Evolutionary conservation across 1,140 invertebrate genomes (phyloP).

Genomic region (Lepidurus couesii): DNA sequence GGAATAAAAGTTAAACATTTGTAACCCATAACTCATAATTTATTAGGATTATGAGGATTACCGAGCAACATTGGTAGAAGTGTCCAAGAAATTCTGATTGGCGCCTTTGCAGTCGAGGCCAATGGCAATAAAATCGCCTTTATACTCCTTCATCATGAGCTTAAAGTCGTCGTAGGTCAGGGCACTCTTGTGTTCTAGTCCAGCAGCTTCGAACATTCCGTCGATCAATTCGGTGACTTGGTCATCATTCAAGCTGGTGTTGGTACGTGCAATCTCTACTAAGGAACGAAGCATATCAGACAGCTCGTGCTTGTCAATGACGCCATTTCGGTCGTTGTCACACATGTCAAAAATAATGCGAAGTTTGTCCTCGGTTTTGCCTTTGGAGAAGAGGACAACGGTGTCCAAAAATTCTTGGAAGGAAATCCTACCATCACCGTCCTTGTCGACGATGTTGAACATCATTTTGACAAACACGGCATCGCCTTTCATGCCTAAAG

Average conservation of each 20-base stretch:
- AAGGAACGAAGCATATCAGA: conserved; percentile 89
- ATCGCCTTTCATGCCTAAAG: conserved; percentile 91
- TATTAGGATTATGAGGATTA: conserved; percentile 38
- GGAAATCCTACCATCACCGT: conserved; percentile 89
- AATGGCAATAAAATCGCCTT: conserved; percentile 92
- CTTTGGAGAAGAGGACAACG: conserved; percentile 70
- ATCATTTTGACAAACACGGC: conserved; percentile 98
- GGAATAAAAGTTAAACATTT: conserved; percentile 5
- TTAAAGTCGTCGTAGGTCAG: conserved; percentile 94
- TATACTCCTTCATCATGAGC: conserved; percentile 93
- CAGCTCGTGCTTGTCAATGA: conserved; percentile 86
- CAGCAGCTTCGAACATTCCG: conserved; percentile 89
- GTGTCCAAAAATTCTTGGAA: conserved; percentile 98
- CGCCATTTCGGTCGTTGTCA: conserved; percentile 90
- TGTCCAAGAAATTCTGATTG: conserved; percentile 91
- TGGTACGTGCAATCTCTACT: conserved; percentile 87
- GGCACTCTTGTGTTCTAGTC: conserved; percentile 81
- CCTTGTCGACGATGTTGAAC: conserved; percentile 98
- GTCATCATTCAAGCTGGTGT: conserved; percentile 75
- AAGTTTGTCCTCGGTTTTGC: conserved; percentile 92
- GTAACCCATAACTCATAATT: background rate
- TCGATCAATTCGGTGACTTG: conserved; percentile 81
- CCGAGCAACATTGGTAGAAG: conserved; percentile 85
- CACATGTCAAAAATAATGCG: conserved; percentile 99
- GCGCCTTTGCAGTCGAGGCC: conserved; percentile 94